Conservation (phyloP, 2,888 invertebrate species). For the Hirtodrosophila confusa region DNA sequence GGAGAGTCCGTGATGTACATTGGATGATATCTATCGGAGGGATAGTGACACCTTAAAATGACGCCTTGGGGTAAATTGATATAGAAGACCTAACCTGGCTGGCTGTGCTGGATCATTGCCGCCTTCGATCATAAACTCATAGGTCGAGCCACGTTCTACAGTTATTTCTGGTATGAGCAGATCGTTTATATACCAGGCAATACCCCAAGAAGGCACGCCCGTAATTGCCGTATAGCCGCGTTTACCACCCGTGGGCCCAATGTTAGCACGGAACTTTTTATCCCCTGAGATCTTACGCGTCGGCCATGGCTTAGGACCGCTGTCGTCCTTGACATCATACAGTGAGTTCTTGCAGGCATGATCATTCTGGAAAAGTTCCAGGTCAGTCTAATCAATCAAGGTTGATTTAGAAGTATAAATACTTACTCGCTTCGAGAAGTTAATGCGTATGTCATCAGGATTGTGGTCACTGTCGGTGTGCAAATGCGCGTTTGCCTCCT, state of each 20-base stretch:
- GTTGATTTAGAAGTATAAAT: too few relatives aligned
- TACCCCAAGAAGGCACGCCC: constrained; percentile 93
- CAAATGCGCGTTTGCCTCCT: constrained; percentile 93
- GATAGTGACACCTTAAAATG: too few relatives aligned
- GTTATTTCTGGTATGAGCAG: constrained; percentile 94
- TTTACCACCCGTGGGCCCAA: constrained; percentile 93
- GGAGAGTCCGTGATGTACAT: constrained; percentile 94
- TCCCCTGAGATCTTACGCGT: constrained; percentile 87
- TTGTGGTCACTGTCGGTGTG: constrained; percentile 83
- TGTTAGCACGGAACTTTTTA: constrained; percentile 88
- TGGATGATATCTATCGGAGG: constrained; percentile 90
- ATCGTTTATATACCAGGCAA: constrained; percentile 97
- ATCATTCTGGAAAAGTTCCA: constrained; percentile 86
- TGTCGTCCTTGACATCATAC: constrained; percentile 86
- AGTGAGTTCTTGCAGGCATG: constrained; percentile 90
- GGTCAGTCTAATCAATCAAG: too few relatives aligned
- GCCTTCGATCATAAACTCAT: constrained; percentile 94
- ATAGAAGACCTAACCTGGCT: constrained; percentile 86
- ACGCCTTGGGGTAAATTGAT: too few relatives aligned
- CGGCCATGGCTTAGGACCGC: constrained; percentile 89
- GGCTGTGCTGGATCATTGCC: constrained; percentile 92
- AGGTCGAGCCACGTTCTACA: constrained; percentile 93
- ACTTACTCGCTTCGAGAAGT: constrained; percentile 88
- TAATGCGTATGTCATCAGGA: constrained; percentile 89
- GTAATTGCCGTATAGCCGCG: constrained; percentile 92